A percentile compares a stretch with the other conserved stretches of the same genome.
Evolutionary conservation across 2,888 invertebrate species (phyloP).

Genomic region (Pollenia angustigena): DNA sequence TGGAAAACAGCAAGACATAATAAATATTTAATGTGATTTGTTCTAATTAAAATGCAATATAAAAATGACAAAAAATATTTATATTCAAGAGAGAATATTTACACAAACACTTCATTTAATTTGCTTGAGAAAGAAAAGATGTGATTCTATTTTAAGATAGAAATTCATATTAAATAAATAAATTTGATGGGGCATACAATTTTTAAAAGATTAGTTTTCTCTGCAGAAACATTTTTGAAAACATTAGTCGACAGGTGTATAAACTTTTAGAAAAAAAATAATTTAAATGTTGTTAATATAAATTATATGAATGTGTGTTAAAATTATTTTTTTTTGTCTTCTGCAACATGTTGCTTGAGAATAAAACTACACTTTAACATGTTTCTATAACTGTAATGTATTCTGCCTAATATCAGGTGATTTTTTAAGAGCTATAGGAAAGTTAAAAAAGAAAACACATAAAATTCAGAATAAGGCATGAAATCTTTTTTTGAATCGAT

Average conservation of each 20-base stretch:
- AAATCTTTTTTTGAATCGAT: too few species aligned
- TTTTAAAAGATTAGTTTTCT: background rate
- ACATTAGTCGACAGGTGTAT: constrained; percentile 44
- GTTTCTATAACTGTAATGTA: too few species aligned
- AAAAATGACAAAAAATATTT: background rate
- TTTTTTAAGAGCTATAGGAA: too few species aligned
- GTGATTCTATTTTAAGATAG: background rate
- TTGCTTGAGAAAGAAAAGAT: background rate
- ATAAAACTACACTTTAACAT: too few species aligned
- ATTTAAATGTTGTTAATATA: too few species aligned
- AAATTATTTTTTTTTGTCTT: too few species aligned
- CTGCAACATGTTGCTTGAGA: too few species aligned
- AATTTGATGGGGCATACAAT: constrained; percentile 31
- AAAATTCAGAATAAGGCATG: too few species aligned
- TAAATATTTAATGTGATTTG: constrained; percentile 35
- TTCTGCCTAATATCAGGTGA: too few species aligned
- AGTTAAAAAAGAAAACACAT: too few species aligned
- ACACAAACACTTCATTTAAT: background rate
- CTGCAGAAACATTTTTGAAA: background rate
- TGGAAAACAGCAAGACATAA: constrained; percentile 10
- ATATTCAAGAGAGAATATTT: background rate
- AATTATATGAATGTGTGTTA: too few species aligned
- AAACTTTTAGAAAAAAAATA: background rate
- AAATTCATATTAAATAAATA: constrained; percentile 3
- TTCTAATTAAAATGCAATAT: constrained; percentile 24